phyloP scores from a whole-genome alignment of 2,113 vertebrate genomes.

The Urocynchramus pylzowi region DNA sequence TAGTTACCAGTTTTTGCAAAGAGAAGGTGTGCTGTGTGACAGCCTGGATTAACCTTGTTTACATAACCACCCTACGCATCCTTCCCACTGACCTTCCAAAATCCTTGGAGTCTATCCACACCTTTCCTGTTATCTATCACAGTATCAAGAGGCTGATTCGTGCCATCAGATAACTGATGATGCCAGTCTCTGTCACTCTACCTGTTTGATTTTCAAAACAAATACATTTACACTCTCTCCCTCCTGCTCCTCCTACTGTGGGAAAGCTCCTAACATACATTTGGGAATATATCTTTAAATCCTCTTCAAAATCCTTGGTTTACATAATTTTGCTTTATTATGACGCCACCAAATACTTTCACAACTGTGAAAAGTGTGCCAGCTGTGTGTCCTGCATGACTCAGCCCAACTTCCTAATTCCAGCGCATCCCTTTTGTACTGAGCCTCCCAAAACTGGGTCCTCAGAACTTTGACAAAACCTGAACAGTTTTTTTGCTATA shows the following conservation, averaged over 20 bases:
- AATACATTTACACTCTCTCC: not conserved
- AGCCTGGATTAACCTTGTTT: not conserved
- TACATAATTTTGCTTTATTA: not conserved
- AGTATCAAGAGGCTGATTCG: not conserved
- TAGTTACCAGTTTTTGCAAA: not conserved
- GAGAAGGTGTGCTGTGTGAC: not conserved
- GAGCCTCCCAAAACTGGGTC: not conserved
- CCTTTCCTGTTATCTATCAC: not conserved
- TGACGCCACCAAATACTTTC: not conserved
- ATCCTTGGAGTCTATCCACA: not conserved
- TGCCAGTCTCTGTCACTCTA: not conserved
- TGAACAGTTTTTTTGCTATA: not conserved
- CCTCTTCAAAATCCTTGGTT: not conserved
- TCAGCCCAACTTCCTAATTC: not conserved
- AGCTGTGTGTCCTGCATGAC: not conserved
- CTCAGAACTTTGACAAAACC: not conserved
- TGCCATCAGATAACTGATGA: not conserved
- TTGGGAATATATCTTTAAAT: not conserved
- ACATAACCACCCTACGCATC: not conserved
- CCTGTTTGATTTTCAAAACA: not conserved
- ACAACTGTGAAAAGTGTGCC: not conserved
- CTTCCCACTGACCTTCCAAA: not conserved
- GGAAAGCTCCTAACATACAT: not conserved
- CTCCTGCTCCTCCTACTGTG: not conserved
- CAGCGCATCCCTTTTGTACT: not conserved